phyloP scores from a whole-genome alignment of 2,113 vertebrate species.

The Pithys albifrons region DNA sequence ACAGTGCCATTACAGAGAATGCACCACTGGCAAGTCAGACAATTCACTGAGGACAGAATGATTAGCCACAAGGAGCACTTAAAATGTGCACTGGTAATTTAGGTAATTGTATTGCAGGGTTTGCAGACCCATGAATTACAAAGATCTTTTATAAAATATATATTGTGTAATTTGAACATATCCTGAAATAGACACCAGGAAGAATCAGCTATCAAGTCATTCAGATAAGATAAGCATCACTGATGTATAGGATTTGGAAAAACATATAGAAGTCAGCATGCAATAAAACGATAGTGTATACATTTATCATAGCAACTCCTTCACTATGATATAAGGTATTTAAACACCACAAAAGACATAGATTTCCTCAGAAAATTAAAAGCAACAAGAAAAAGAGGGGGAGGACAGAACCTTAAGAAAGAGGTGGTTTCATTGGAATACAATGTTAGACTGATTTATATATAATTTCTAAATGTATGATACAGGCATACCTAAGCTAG shows the following conservation, averaged over 20 bases:
- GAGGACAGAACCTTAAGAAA: not conserved
- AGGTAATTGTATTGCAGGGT: constrained; percentile 81
- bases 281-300: not conserved
- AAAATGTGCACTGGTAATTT: constrained; percentile 77
- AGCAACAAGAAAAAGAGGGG: not conserved
- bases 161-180: constrained; percentile 80
- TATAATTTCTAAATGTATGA: constrained; percentile 51
- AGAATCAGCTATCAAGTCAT: constrained; percentile 65
- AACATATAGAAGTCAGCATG: not conserved
- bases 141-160: constrained; percentile 75
- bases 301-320: not conserved
- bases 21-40: constrained; percentile 57
- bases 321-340: not conserved
- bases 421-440: not conserved
- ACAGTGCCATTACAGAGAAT: constrained; percentile 11
- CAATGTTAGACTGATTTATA: constrained; percentile 30
- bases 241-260: not conserved
- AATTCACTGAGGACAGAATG: constrained; percentile 60
- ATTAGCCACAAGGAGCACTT: constrained; percentile 76
- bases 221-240: constrained; percentile 44
- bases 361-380: not conserved
- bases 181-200: constrained; percentile 76
- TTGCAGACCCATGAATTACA: constrained; percentile 76
- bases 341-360: not conserved
- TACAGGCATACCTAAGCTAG: constrained; percentile 28